Conservation (phyloP, 2,113 vertebrate species). For the Pionites leucogaster region DNA sequence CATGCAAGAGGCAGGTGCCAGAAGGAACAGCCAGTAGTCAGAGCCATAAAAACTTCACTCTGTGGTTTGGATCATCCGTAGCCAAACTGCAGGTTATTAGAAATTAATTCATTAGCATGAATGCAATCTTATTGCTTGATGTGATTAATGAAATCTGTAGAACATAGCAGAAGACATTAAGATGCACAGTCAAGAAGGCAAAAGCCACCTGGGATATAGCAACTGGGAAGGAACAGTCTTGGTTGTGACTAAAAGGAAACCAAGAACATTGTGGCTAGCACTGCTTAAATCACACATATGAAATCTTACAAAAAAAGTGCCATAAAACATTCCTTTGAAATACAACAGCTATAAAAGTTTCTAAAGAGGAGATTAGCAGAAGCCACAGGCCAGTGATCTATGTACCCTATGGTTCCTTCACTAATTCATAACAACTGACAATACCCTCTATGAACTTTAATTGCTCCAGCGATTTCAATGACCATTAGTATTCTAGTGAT, state of each 20-base stretch:
- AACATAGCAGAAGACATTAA: background rate
- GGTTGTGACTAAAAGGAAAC: background rate
- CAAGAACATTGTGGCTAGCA: background rate
- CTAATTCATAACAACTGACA: background rate
- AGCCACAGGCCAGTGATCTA: background rate
- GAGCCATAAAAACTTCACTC: background rate
- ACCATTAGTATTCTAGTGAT: background rate
- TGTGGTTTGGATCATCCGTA: background rate
- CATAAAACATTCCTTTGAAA: constrained; percentile 1
- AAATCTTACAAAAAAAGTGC: background rate
- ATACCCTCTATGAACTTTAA: background rate
- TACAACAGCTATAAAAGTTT: background rate
- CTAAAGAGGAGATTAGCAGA: background rate
- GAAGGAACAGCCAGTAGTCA: background rate
- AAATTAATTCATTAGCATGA: background rate
- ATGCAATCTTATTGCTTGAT: background rate
- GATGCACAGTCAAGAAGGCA: background rate
- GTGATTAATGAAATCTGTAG: background rate
- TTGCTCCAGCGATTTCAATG: background rate
- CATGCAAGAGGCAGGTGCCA: background rate
- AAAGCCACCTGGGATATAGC: background rate
- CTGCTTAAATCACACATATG: background rate
- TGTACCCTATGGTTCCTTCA: background rate
- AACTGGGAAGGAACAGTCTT: background rate
- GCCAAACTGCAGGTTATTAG: background rate